Percentiles rank a stretch among this genome's conserved stretches.
phyloP scores from a whole-genome alignment of 1,140 invertebrate genomes.

The Drosophila chauvacae region DNA sequence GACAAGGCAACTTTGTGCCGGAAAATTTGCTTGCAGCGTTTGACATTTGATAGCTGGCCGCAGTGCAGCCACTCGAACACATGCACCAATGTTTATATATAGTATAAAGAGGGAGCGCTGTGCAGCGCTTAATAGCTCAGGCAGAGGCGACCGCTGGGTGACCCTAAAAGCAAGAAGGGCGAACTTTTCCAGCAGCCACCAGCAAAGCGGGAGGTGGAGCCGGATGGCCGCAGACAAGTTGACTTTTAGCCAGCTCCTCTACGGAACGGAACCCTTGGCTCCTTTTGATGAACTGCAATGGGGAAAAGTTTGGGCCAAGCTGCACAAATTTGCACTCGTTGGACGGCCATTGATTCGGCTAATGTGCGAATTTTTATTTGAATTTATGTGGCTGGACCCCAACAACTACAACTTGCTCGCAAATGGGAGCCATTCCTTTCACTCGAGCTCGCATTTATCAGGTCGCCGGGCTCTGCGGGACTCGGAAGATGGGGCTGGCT shows the following conservation, averaged over 20 bases:
- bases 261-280: constrained; percentile 9
- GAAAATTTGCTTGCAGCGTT: constrained; percentile 61
- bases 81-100: not conserved
- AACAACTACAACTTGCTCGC: constrained; percentile 26
- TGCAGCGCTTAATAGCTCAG: constrained; percentile 57
- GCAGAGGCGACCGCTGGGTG: constrained; percentile 54
- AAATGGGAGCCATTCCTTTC: constrained; percentile 29
- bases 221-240: constrained; percentile 53
- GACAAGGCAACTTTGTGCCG: constrained; percentile 57
- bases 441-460: constrained; percentile 50
- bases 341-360: constrained; percentile 31
- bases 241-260: constrained; percentile 34
- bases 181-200: constrained; percentile 60
- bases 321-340: constrained; percentile 75
- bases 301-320: constrained; percentile 59
- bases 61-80: constrained; percentile 41
- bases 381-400: constrained; percentile 57
- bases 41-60: constrained; percentile 76
- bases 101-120: not conserved
- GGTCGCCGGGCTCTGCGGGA: constrained; percentile 4
- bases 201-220: not conserved
- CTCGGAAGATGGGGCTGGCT: constrained; percentile 23
- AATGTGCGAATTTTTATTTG: constrained; percentile 79
- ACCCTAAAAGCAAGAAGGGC: constrained; percentile 57
- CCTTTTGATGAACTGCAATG: constrained; percentile 76